A percentile compares a stretch with the other conserved stretches of the same genome.
These are phyloP conservation scores for Notospermus geniculatus DNA, from an alignment of 1,140 invertebrate species.

Conservation along the genomic window DNA sequence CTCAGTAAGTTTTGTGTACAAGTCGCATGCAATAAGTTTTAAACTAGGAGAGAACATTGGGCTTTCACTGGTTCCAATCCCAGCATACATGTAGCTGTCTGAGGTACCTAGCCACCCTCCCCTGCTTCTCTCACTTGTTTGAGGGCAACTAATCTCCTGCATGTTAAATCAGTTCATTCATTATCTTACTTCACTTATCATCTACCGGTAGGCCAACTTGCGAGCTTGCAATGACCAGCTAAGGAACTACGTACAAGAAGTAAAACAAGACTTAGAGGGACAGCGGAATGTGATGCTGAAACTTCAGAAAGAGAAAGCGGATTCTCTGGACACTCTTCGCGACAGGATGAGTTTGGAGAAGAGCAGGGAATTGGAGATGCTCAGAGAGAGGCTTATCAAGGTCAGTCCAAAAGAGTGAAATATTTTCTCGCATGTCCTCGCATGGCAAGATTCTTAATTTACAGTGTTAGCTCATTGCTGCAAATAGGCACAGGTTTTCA, in stretches of 20 bases:
- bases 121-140: no score
- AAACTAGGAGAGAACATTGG: no score
- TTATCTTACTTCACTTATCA: no score
- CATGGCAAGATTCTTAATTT: not conserved
- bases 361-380: constrained; percentile 32
- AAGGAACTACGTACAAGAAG: constrained; percentile 31
- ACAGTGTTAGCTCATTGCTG: no score
- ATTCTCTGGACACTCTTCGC: constrained; percentile 23
- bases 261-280: constrained; percentile 33
- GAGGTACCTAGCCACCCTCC: no score
- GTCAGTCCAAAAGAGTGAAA: constrained; percentile 20
- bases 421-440: not conserved
- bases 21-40: no score
- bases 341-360: constrained; percentile 33
- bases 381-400: constrained; percentile 36
- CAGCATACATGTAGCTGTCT: no score
- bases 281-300: constrained; percentile 23
- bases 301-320: constrained; percentile 36
- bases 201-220: constrained; percentile 38
- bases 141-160: no score
- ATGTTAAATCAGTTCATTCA: no score
- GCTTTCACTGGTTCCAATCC: no score
- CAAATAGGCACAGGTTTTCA: no score
- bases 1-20: no score
- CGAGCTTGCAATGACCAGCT: constrained; percentile 41